Base-by-base conservation (phyloP, 35 echinoderm and acorn worm genomes). In the Diadema setosum region DNA sequence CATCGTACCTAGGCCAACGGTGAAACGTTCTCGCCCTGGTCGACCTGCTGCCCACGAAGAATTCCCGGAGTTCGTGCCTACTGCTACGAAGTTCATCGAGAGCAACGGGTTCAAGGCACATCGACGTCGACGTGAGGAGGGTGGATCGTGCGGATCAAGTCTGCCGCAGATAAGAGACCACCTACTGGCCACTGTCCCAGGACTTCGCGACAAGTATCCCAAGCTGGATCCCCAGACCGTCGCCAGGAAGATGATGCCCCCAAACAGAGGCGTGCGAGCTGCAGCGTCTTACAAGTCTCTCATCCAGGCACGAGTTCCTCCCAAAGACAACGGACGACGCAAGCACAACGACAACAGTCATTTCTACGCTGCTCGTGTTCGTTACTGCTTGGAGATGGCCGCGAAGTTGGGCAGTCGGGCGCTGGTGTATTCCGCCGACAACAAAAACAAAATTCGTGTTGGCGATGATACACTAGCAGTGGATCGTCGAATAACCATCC, bases 21-120 rank as follows among this genome's bases (percentile, higher is more conserved):
- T 24, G 61, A 67, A 67, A 3, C 17, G 12, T 11, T n/a, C 9
- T 52, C 48, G 48, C 17, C 1, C 8, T 4, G 82, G 82, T 2
- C 82, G 82, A 8, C 82, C 82, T 14, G 2, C 48, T 21, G 5
- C 59, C 9, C 11, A 30, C 21, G 30, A 58, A 2, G 18, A 70
- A 29, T 91, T 84, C 57, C 89, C 89, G 15, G 34, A 27, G 1
- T 84, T 91, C 24, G 81, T 90, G 7, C 33, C 58, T 3, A 27
- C 4, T 3, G 87, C 92, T 46, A 70, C 76, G 58, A 32, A 65
- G 37, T 94, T 90, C 87, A 90, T 94, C 21, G 81, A 94, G 45
- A 76, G 63, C 65, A 94, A 86, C 58, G 87, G 87, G 2, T 90
- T 90, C 45, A 50, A 90, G 60, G 92, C 87, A 6, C 92, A 94